A percentile compares a stretch with the other conserved stretches of the same genome.
These are phyloP conservation scores for Campoplex nolae DNA, from an alignment of 2,888 invertebrate genomes.

Conservation along the genomic window DNA sequence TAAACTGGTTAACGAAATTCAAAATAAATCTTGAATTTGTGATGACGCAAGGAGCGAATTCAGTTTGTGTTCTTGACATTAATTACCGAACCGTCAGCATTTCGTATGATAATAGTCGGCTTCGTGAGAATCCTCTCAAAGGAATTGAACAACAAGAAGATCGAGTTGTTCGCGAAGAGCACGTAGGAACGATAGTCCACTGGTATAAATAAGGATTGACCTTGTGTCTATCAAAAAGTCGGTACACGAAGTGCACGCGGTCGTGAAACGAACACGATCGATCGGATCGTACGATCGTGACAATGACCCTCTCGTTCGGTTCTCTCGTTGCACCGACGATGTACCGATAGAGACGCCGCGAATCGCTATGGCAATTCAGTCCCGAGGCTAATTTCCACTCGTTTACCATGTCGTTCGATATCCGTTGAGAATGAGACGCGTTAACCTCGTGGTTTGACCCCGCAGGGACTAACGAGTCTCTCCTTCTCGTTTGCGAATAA, in stretches of 20 bases:
- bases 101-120: not conserved
- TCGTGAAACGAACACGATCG: constrained; percentile 54
- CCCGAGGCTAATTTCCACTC: constrained; percentile 58
- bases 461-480: not conserved
- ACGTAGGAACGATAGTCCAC: constrained; percentile 15
- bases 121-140: not conserved
- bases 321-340: constrained; percentile 57
- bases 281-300: constrained; percentile 64
- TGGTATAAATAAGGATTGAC: constrained; percentile 49
- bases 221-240: constrained; percentile 46
- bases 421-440: constrained; percentile 28
- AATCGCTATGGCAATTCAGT: constrained; percentile 5
- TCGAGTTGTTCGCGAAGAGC: constrained; percentile 24
- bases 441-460: constrained; percentile 49
- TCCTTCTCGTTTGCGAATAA: not conserved
- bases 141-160: constrained; percentile 5
- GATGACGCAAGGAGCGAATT: no score
- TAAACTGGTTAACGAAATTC: no score
- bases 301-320: constrained; percentile 64
- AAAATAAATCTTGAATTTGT: no score
- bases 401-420: constrained; percentile 48
- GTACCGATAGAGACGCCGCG: constrained; percentile 43
- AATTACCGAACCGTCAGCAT: not conserved
- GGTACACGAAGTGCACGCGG: constrained; percentile 31
- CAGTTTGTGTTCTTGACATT: not conserved